A percentile compares a stretch with the other conserved stretches of the same genome.
Evolutionary conservation across 2,113 vertebrate species (phyloP).

Genomic region (Melanerpes aurifrons): DNA sequence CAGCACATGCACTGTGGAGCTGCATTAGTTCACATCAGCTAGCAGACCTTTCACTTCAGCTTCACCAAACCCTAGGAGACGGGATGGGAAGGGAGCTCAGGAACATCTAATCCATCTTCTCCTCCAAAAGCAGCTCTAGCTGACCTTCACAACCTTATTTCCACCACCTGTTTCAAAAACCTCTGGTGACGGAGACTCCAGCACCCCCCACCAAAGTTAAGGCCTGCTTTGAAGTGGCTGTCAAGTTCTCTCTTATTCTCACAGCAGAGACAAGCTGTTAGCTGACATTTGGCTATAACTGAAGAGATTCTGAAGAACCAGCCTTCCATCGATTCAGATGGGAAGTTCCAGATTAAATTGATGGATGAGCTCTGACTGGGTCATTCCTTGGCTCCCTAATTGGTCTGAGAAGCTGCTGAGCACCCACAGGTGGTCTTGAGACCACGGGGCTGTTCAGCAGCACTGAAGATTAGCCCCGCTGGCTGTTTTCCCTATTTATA

Average conservation of each 20-base stretch:
- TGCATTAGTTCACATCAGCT: background rate
- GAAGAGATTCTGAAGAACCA: background rate
- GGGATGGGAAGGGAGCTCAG: background rate
- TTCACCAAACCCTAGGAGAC: background rate
- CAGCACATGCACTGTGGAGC: background rate
- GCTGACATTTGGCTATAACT: background rate
- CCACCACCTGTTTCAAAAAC: background rate
- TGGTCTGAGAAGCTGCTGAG: background rate
- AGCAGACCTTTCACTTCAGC: background rate
- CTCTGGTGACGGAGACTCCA: background rate
- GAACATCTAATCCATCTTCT: background rate
- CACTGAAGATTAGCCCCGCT: background rate
- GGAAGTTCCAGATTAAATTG: background rate
- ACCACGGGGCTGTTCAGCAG: background rate
- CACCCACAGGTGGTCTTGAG: background rate
- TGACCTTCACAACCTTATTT: background rate
- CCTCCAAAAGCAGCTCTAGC: background rate
- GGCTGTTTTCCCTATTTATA: background rate
- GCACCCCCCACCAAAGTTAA: background rate
- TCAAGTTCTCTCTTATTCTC: background rate
- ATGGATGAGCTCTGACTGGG: background rate
- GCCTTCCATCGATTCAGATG: background rate
- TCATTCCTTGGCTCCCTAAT: background rate
- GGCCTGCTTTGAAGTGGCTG: background rate
- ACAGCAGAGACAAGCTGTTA: background rate